phyloP scores from a whole-genome alignment of 1,140 invertebrate species.

The Goniozus legneri region DNA sequence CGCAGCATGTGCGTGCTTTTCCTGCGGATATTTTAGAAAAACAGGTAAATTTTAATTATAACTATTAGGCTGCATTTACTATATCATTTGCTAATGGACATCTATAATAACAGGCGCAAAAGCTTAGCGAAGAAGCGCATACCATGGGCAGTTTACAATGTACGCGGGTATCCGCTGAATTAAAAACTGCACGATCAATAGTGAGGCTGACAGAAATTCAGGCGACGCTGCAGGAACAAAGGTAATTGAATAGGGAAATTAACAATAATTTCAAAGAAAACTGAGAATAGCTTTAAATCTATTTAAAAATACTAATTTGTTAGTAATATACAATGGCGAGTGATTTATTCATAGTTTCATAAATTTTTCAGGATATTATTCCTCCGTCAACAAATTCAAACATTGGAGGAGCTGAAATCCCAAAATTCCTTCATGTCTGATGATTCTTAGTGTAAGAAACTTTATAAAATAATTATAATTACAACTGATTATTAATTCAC shows the following conservation, averaged over 20 bases:
- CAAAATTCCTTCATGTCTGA: slow-evolving; percentile 89
- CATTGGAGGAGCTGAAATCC: slow-evolving; percentile 85
- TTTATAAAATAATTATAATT: slow-evolving; percentile 56
- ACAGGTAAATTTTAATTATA: slow-evolving; percentile 65
- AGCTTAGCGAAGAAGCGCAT: slow-evolving; percentile 80
- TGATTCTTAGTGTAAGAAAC: slow-evolving; percentile 61
- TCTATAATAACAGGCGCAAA: slow-evolving; percentile 65
- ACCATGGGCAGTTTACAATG: slow-evolving; percentile 81
- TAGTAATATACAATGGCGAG: too few species aligned
- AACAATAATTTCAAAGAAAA: slow-evolving; percentile 1
- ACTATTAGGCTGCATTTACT: neutral
- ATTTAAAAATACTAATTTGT: slow-evolving; percentile 5
- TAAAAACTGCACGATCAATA: slow-evolving; percentile 90
- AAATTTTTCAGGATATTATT: slow-evolving; percentile 75
- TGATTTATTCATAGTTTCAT: slow-evolving; percentile 2
- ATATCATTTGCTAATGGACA: neutral
- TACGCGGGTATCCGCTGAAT: slow-evolving; percentile 89
- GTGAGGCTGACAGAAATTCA: slow-evolving; percentile 94
- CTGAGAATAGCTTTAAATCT: neutral
- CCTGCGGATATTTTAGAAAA: slow-evolving; percentile 88
- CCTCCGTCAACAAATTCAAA: slow-evolving; percentile 84
- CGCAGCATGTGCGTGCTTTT: slow-evolving; percentile 88
- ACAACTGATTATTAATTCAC: slow-evolving; percentile 54
- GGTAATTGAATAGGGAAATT: slow-evolving; percentile 58
- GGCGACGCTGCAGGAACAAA: slow-evolving; percentile 95